These are phyloP conservation scores for Sphenodon punctatus DNA, from an alignment of 2,797 vertebrate species.

Conservation along the genomic window DNA sequence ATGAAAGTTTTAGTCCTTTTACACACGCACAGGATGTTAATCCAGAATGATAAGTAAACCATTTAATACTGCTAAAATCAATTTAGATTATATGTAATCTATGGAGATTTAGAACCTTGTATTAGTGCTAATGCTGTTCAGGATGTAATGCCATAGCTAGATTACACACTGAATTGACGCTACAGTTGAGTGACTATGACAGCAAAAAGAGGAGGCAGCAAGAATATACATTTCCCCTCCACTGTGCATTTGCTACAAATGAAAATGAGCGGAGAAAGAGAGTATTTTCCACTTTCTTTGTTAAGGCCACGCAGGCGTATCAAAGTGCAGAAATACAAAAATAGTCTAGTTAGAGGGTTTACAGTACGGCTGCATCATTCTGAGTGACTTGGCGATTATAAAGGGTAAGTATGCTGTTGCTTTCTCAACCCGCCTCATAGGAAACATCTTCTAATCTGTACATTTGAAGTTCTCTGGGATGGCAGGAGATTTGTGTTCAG, in stretches of 20 bases:
- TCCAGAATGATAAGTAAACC: background rate
- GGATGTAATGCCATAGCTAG: background rate
- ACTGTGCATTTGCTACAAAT: background rate
- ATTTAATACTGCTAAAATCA: constrained; percentile 30
- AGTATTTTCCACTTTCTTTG: background rate
- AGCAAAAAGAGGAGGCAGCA: background rate
- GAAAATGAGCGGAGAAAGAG: background rate
- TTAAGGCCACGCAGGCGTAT: background rate
- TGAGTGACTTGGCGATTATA: background rate
- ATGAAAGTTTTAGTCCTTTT: no score
- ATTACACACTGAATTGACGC: background rate
- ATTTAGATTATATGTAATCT: constrained; percentile 13
- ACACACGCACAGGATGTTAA: background rate
- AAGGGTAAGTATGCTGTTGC: background rate
- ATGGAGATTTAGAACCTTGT: background rate
- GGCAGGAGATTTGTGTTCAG: background rate
- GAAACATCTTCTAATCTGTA: background rate
- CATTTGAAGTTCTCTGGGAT: background rate
- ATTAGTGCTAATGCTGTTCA: background rate
- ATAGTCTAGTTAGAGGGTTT: background rate
- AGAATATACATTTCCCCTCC: background rate
- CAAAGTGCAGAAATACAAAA: background rate
- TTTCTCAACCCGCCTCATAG: background rate
- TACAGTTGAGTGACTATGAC: background rate
- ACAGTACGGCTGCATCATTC: background rate